A percentile compares a stretch with the other conserved stretches of the same genome.
Conservation (phyloP, 2,888 invertebrate species). For the Trachelus iudaicus region DNA sequence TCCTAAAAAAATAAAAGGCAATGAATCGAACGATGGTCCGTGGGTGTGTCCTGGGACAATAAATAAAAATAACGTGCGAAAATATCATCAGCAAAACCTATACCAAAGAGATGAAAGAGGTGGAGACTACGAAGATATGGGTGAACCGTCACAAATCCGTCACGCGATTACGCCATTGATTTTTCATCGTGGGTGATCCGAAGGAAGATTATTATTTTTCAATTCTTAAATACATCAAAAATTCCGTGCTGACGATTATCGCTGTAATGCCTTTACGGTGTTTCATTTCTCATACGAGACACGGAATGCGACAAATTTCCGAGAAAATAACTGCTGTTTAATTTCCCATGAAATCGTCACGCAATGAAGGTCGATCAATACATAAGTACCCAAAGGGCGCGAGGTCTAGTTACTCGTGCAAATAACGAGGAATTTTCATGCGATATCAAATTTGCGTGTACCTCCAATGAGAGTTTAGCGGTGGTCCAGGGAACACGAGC, state of each 20-base stretch:
- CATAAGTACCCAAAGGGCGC: slow-evolving; percentile 1
- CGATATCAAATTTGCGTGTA: background rate
- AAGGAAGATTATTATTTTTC: background rate
- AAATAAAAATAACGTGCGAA: slow-evolving; percentile 24
- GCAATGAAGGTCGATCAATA: background rate
- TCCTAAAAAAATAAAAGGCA: slow-evolving; percentile 11
- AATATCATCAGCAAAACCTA: slow-evolving; percentile 13
- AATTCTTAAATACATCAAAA: background rate
- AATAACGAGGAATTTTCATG: slow-evolving; percentile 7
- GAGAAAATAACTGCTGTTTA: background rate
- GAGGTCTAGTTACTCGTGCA: slow-evolving; percentile 12
- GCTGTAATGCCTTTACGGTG: background rate
- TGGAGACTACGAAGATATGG: slow-evolving; percentile 19
- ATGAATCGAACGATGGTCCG: slow-evolving; percentile 13
- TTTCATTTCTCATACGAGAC: background rate
- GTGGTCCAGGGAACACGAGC: slow-evolving; percentile 9
- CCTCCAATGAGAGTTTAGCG: background rate
- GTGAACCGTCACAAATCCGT: slow-evolving; percentile 19
- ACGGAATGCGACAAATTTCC: background rate
- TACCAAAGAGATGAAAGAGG: slow-evolving; percentile 14
- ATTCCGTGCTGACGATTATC: background rate
- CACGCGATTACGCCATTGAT: slow-evolving; percentile 17
- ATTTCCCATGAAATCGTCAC: slow-evolving; percentile 1
- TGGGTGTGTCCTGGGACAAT: slow-evolving; percentile 21
- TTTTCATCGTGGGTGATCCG: slow-evolving; percentile 20